These are phyloP conservation scores for Drosophila cardini DNA, from an alignment of 1,140 invertebrate species.

Conservation along the genomic window DNA sequence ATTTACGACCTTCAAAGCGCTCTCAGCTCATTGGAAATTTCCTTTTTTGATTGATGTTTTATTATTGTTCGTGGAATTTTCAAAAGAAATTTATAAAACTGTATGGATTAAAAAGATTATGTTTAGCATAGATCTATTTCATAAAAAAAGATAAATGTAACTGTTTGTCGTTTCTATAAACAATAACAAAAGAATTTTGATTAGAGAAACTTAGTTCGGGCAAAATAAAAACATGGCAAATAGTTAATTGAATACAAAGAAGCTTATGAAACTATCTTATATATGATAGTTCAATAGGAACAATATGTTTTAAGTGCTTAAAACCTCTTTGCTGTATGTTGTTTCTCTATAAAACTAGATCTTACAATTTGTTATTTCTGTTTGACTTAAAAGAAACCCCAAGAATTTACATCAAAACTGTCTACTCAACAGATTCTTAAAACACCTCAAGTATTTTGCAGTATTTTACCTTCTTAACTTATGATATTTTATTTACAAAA, in stretches of 20 bases:
- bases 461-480: conserved; percentile 19
- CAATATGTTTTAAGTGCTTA: too few species aligned
- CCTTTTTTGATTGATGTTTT: conserved; percentile 71
- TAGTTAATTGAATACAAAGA: too few species aligned
- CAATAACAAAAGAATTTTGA: too few species aligned
- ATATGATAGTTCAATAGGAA: not conserved
- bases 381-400: not conserved
- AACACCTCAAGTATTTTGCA: conserved; percentile 19
- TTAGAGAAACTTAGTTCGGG: not conserved
- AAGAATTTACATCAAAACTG: conserved; percentile 14
- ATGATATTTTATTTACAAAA: conserved; percentile 3
- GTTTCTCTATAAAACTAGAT: not conserved
- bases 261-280: not conserved
- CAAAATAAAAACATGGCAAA: too few species aligned
- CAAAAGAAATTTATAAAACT: conserved; percentile 31
- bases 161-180: not conserved
- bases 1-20: conserved; percentile 67
- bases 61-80: conserved; percentile 26
- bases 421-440: conserved; percentile 21
- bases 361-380: not conserved
- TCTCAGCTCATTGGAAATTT: conserved; percentile 61
- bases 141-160: not conserved
- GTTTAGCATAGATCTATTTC: not conserved
- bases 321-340: not conserved
- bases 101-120: conserved; percentile 3